These are phyloP conservation scores for Gorsachius magnificus DNA, from an alignment of 2,797 vertebrate species.

Conservation along the genomic window DNA sequence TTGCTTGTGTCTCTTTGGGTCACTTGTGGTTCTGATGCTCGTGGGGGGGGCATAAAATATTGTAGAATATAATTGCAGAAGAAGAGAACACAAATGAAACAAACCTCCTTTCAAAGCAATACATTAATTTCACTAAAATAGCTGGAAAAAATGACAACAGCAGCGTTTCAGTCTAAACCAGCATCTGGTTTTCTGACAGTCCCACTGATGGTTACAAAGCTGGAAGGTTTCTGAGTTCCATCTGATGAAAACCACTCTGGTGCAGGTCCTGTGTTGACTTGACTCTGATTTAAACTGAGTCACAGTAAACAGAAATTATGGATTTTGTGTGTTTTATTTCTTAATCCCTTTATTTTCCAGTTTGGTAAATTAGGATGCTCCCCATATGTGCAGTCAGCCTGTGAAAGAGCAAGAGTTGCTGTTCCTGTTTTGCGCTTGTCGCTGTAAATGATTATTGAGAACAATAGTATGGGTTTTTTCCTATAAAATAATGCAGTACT, in stretches of 20 bases:
- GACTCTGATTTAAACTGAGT: not conserved
- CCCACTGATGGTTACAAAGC: not conserved
- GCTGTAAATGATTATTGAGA: not conserved
- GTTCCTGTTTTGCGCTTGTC: not conserved
- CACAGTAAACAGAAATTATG: not conserved
- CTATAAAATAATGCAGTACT: not conserved
- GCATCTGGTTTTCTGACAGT: not conserved
- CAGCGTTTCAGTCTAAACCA: not conserved
- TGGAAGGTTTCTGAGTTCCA: not conserved
- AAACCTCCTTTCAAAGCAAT: not conserved
- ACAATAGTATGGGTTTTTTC: rapidly evolving
- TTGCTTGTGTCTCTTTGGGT: not conserved
- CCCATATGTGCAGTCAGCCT: not conserved
- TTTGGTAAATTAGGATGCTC: not conserved
- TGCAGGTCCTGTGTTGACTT: not conserved
- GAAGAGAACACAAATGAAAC: not conserved
- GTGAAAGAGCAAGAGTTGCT: not conserved
- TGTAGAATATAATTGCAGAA: not conserved
- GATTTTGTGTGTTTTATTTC: not conserved
- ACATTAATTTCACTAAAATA: not conserved
- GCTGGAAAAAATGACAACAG: not conserved
- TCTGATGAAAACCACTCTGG: not conserved
- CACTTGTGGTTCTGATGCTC: not conserved
- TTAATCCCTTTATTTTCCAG: not conserved
- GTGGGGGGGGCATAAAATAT: rapidly evolving